Evolutionary conservation across 2,113 vertebrate genomes (phyloP).

Genomic region (Crotalus tigris): DNA sequence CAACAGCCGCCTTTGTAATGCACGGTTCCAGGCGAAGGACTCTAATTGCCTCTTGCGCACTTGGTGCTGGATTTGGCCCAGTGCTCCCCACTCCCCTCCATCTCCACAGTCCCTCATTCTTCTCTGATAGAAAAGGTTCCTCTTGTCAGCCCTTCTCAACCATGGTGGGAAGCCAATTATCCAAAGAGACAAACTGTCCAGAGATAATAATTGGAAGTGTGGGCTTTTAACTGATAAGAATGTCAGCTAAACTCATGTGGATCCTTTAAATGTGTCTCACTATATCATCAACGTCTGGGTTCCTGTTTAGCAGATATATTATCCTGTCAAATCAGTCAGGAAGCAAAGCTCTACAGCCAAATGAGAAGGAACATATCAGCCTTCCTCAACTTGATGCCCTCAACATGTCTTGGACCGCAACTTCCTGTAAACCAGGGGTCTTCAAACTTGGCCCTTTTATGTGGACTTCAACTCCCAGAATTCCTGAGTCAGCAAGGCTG

Average conservation of each 20-base stretch:
- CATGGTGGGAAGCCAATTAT: constrained; percentile 67
- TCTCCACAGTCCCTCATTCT: constrained; percentile 3
- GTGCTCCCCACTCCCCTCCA: not conserved
- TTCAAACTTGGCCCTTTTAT: no score
- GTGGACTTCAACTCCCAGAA: no score
- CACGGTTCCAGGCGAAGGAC: not conserved
- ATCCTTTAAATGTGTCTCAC: constrained; percentile 46
- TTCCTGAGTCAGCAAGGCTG: no score
- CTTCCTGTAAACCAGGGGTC: not conserved
- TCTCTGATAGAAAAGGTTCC: constrained; percentile 23
- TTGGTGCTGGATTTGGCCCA: not conserved
- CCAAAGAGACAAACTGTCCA: constrained; percentile 50
- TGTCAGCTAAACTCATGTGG: constrained; percentile 59
- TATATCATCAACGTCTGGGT: constrained; percentile 39
- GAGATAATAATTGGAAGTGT: constrained; percentile 65
- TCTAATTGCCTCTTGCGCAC: not conserved
- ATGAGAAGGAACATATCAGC: not conserved
- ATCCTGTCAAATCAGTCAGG: constrained; percentile 53
- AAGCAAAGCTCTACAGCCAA: not conserved
- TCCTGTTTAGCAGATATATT: constrained; percentile 55
- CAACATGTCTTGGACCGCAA: not conserved
- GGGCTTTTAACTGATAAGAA: constrained; percentile 59
- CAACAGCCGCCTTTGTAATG: not conserved
- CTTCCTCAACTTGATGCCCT: not conserved
- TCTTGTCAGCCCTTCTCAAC: constrained; percentile 34